phyloP scores from a whole-genome alignment of 2,113 vertebrate species.

The Heterocephalus glaber region DNA sequence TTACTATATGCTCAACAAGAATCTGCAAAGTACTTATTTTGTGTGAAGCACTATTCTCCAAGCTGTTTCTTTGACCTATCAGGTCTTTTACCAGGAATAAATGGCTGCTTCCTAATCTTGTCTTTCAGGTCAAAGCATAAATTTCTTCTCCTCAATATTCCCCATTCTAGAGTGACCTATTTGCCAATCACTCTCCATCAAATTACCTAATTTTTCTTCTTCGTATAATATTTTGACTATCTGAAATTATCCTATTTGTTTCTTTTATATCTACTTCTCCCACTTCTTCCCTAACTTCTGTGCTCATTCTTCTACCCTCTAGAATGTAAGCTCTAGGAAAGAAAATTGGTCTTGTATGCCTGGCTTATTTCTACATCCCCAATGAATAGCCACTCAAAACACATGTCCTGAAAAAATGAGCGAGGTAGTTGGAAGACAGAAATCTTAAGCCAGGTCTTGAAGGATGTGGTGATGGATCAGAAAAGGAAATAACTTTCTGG shows the following conservation, averaged over 20 bases:
- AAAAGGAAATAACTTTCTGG: slow-evolving; percentile 5
- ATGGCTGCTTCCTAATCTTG: slow-evolving; percentile 40
- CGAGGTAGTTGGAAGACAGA: neutral
- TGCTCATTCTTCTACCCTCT: neutral
- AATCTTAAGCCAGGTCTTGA: slow-evolving; percentile 5
- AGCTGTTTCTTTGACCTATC: slow-evolving; percentile 26
- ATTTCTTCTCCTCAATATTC: slow-evolving; percentile 3
- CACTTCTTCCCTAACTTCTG: neutral
- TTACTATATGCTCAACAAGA: slow-evolving; percentile 1
- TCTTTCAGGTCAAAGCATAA: slow-evolving; percentile 43
- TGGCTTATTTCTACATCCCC: neutral
- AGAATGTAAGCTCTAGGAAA: slow-evolving; percentile 12
- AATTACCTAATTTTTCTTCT: slow-evolving; percentile 33
- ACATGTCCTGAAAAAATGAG: neutral
- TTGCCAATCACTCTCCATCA: neutral
- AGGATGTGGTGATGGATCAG: neutral
- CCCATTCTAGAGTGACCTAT: neutral
- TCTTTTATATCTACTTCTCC: neutral
- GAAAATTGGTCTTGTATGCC: neutral
- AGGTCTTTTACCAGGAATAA: slow-evolving; percentile 23
- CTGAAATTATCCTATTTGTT: neutral
- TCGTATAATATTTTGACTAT: neutral
- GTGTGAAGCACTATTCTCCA: neutral
- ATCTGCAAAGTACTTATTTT: slow-evolving; percentile 33
- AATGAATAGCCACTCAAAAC: neutral